Evolutionary conservation across 37 sponge, comb jelly and placozoan species (phyloP), one percentile per base, ranked within the genome.

Genomic region (Eunapius fragilis): DNA sequence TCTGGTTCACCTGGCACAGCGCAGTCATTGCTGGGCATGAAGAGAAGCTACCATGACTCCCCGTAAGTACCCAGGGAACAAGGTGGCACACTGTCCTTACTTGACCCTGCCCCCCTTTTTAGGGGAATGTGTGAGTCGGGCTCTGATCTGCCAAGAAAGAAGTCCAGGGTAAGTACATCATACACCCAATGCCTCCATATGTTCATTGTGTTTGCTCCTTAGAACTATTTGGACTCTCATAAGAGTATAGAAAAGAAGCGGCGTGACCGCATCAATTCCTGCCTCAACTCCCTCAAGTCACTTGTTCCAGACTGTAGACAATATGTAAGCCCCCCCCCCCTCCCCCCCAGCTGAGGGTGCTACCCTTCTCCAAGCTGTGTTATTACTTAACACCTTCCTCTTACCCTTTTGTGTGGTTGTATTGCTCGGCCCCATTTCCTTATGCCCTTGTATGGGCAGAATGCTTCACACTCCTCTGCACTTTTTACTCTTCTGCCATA

Each of bases 181-280:
- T n/a, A n/a, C n/a, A n/a, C n/a, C n/a, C n/a, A n/a, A n/a, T n/a
- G n/a, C n/a, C n/a, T n/a, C n/a, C n/a, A n/a, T n/a, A n/a, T n/a
- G n/a, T n/a, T n/a, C n/a, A n/a, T n/a, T n/a, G n/a, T n/a, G 31
- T 78, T 11, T 36, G 35, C 19, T 70, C 28, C 22, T 24, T 77
- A 94, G 95, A 91, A 91, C 47, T 95, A 95, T 68, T 69, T 95
- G 45, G 96, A 95, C 67, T 95, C 96, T 19, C 96, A 95, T 87
- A 95, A 95, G 86, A 85, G 74, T 67, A 95, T 95, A 82, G 96
- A 95, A 75, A 95, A 95, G 96, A 95, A 90, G 75, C 31, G 96
- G 11, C 78, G 96, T 26, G 96, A 95, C 69, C 85, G 96, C 5
- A 95, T 95, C 77, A 95, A 95, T 76, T 72, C 47, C 13, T 86